phyloP scores from a whole-genome alignment of 2,113 vertebrate genomes.

The Cranoglanis bouderius region DNA sequence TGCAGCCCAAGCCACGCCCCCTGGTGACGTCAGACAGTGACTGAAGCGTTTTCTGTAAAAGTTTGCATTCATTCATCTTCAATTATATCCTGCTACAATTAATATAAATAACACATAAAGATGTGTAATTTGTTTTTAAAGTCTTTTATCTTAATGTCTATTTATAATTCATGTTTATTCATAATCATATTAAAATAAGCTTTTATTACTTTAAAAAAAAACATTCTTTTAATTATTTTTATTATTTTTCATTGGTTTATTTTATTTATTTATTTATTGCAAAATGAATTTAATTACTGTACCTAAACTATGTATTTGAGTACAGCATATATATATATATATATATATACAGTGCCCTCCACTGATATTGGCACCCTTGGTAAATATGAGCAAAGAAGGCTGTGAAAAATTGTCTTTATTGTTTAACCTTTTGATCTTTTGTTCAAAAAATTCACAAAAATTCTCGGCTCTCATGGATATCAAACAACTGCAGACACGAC shows the following conservation, averaged over 20 bases:
- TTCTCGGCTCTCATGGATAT: too few relatives aligned
- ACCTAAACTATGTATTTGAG: background rate
- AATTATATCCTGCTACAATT: background rate
- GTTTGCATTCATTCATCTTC: background rate
- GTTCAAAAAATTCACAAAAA: too few relatives aligned
- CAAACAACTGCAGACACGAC: too few relatives aligned
- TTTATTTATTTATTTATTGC: background rate
- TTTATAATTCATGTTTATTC: background rate
- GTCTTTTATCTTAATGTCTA: background rate
- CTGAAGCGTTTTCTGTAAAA: background rate
- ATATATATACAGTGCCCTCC: too few relatives aligned
- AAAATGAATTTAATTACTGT: background rate
- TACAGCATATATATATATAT: background rate
- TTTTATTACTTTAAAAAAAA: background rate
- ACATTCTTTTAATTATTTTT: background rate
- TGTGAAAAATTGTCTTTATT: too few relatives aligned
- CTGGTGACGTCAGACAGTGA: background rate
- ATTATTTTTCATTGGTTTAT: background rate
- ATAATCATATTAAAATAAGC: background rate
- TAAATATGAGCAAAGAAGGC: too few relatives aligned
- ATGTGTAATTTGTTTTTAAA: background rate
- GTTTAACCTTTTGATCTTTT: too few relatives aligned
- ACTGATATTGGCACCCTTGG: too few relatives aligned
- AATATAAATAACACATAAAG: background rate
- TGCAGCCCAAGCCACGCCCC: constrained; percentile 1